A percentile compares a stretch with the other conserved stretches of the same genome.
Evolutionary conservation across 2,888 invertebrate genomes (phyloP).

Genomic region (Rhodophaea formosa): DNA sequence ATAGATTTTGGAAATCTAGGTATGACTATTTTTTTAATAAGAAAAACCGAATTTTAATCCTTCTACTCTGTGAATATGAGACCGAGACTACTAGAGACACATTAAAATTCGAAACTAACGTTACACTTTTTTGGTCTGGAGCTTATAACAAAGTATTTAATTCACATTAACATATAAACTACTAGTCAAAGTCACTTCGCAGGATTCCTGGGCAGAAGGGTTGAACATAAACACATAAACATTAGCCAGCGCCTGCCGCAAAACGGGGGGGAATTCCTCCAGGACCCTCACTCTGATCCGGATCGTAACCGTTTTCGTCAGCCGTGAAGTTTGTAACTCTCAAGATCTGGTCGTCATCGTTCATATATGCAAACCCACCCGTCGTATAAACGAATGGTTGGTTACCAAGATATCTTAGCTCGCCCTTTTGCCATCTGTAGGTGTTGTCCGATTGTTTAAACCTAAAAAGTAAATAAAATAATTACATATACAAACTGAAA

Average conservation of each 20-base stretch:
- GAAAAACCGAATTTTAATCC: too few species aligned
- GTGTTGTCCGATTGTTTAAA: slow-evolving; percentile 7
- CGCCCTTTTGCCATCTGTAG: slow-evolving; percentile 12
- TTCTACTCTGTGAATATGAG: too few species aligned
- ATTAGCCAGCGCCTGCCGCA: background rate
- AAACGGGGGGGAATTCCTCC: background rate
- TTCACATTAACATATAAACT: too few species aligned
- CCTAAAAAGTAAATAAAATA: slow-evolving; percentile 2
- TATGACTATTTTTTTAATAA: too few species aligned
- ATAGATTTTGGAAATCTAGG: too few species aligned
- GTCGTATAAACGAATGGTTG: slow-evolving; percentile 3
- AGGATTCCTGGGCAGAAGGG: too few species aligned
- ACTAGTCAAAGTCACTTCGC: too few species aligned
- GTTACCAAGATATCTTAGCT: background rate
- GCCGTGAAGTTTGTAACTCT: background rate
- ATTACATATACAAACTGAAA: too few species aligned
- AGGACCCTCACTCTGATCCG: slow-evolving; percentile 1
- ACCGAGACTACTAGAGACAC: too few species aligned
- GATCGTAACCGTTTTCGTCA: slow-evolving; percentile 12
- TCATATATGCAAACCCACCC: slow-evolving; percentile 3
- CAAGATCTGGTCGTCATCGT: background rate
- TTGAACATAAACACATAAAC: background rate
- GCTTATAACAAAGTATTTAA: too few species aligned
- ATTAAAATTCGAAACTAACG: too few species aligned
- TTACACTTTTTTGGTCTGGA: too few species aligned